Evolutionary conservation across 1,140 invertebrate species (phyloP), one percentile per base, ranked within the genome.

Genomic region (Drosophila serrata): DNA sequence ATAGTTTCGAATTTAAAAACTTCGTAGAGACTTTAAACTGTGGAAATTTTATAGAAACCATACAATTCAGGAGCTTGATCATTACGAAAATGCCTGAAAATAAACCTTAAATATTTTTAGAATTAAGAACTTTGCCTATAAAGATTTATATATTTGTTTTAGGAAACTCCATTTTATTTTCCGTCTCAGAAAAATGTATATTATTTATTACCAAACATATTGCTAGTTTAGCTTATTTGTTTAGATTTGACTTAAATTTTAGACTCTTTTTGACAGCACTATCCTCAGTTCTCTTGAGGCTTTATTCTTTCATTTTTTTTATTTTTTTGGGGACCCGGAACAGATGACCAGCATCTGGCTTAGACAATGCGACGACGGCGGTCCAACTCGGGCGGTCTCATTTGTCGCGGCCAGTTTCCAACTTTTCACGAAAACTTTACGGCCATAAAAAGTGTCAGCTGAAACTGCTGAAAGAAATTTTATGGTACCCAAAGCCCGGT

Each of bases 331-430:
- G 4, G 29, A 8, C 37, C 42, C 73, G 73, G 73, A 60, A 90
- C 81, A 84, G 81, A 88, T 90, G 85, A 90, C 85, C 85, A 90
- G 85, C 85, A 90, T 90, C 64, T 70, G 43, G 68, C 56, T 65
- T 48, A 88, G 81, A 81, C 85, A 82, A 85, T 63, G 79, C 82
- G 82, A 86, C 82, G 82, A 62, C 82, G 82, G 82, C 82, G 82
- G 82, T 86, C 79, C 64, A 33, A 85, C 82, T 79, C 78, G 78
- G 85, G 85, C 85, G 85, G 85, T 75, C 85, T 90, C 85, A 90
- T 90, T 90, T 90, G 85, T 90, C 82, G 81, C 33, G 77, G 62
- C 63, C 43, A 53, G 73, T 49, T 51, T 55, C 53, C 49, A 84
- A 80, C 59, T 81, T 85, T 81, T 81, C 59, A 70, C 39, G 64